Conservation (phyloP, 2,113 vertebrate species). For the Cyanoramphus novaezelandiae region DNA sequence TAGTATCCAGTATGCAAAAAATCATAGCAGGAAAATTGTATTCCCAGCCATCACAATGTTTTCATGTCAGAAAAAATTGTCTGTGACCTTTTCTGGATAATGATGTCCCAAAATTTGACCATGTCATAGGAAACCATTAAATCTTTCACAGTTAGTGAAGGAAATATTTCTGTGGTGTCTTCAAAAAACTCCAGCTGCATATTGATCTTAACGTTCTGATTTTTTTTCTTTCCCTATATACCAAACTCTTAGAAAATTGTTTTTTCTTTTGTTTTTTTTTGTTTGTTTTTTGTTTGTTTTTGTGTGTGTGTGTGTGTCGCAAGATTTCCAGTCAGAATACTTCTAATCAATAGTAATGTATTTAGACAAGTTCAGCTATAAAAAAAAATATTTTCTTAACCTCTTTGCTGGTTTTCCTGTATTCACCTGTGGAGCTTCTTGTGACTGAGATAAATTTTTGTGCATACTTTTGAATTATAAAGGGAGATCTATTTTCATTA, state of each 20-base stretch:
- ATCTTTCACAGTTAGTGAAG: constrained; percentile 33
- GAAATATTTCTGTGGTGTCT: constrained; percentile 13
- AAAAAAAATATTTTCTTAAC: background rate
- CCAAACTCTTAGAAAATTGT: background rate
- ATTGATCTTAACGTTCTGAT: constrained; percentile 7
- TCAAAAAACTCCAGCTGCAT: background rate
- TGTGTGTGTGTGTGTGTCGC: background rate
- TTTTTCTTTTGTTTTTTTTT: background rate
- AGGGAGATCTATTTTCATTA: background rate
- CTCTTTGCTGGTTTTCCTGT: background rate
- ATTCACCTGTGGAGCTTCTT: background rate
- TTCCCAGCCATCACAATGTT: background rate
- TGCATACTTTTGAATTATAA: background rate
- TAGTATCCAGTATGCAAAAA: background rate
- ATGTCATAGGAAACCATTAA: constrained; percentile 27
- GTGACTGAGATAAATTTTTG: background rate
- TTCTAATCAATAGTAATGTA: constrained; percentile 1
- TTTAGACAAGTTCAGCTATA: background rate
- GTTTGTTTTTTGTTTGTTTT: background rate
- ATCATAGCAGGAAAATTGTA: background rate
- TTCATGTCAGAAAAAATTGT: constrained; percentile 37
- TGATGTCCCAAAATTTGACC: background rate
- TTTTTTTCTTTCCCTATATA: constrained; percentile 23
- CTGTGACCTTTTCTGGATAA: background rate
- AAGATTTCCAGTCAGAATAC: constrained; percentile 24